Percentiles rank a stretch among this genome's conserved stretches.
Evolutionary conservation across 1,140 invertebrate species (phyloP).

Genomic region (Magallana ariakensis): DNA sequence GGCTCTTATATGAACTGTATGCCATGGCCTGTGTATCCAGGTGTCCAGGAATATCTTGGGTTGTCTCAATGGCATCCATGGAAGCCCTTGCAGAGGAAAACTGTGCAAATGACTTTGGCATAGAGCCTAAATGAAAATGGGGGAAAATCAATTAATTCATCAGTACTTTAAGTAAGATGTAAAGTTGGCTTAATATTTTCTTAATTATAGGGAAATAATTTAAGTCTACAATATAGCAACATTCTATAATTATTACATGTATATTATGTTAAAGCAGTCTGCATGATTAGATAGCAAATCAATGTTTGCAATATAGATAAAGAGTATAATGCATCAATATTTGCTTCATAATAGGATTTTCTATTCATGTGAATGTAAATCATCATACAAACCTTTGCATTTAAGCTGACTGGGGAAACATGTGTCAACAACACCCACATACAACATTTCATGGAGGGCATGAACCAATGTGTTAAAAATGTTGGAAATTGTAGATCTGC

Average conservation of each 20-base stretch:
- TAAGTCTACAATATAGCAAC: neutral
- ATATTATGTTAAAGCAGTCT: neutral
- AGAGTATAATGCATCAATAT: neutral
- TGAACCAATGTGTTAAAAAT: neutral
- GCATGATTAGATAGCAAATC: neutral
- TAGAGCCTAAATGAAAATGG: neutral
- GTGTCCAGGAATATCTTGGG: neutral
- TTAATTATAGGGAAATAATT: neutral
- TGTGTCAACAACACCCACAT: neutral
- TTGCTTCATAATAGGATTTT: too few relatives aligned
- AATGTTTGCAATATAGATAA: neutral
- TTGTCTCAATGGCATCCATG: neutral
- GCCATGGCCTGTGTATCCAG: neutral
- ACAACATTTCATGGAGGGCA: slow-evolving; percentile 17
- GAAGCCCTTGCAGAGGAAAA: neutral
- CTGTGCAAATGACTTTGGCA: neutral
- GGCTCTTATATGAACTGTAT: neutral
- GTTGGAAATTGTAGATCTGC: neutral
- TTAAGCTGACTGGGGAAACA: slow-evolving; percentile 10
- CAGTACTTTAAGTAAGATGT: too few relatives aligned
- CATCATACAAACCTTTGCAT: slow-evolving; percentile 6
- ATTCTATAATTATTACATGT: neutral
- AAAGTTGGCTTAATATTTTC: too few relatives aligned
- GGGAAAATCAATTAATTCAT: neutral
- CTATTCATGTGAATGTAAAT: neutral